These are phyloP conservation scores for Phalanger gymnotis DNA, from an alignment of 2,797 vertebrate species.

Conservation along the genomic window DNA sequence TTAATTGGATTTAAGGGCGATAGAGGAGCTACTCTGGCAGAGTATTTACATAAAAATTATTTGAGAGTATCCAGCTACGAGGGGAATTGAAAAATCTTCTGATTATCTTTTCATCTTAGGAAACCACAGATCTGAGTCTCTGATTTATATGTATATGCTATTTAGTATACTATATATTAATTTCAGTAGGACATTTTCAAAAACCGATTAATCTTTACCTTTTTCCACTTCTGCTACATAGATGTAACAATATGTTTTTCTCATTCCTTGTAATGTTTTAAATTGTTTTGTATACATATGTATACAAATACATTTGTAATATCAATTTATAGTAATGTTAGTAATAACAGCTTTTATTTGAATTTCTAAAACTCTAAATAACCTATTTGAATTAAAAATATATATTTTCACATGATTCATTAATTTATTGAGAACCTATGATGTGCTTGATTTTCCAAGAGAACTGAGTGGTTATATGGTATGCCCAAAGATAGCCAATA, in stretches of 20 bases:
- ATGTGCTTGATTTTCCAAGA: background rate
- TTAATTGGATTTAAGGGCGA: background rate
- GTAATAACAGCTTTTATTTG: constrained; percentile 4
- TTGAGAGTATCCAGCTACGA: background rate
- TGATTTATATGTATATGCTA: constrained; percentile 9
- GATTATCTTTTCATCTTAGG: constrained; percentile 1
- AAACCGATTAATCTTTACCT: constrained; percentile 55
- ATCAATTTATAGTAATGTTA: constrained; percentile 16
- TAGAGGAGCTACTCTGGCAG: background rate
- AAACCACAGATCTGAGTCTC: constrained; percentile 36
- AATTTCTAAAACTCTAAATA: background rate
- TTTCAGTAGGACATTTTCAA: constrained; percentile 35
- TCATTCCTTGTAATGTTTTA: constrained; percentile 41
- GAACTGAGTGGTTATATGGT: background rate
- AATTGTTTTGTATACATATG: constrained; percentile 26
- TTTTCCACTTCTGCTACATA: constrained; percentile 53
- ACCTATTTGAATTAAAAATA: background rate
- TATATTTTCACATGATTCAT: constrained; percentile 20
- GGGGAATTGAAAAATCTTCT: background rate
- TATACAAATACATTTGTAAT: constrained; percentile 5
- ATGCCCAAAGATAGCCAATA: background rate
- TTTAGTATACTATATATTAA: constrained; percentile 43
- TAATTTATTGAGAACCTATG: constrained; percentile 9
- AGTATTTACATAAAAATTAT: constrained; percentile 11
- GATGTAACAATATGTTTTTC: constrained; percentile 62